Conservation (phyloP, 2,113 vertebrate species). For the Notechis scutatus region DNA sequence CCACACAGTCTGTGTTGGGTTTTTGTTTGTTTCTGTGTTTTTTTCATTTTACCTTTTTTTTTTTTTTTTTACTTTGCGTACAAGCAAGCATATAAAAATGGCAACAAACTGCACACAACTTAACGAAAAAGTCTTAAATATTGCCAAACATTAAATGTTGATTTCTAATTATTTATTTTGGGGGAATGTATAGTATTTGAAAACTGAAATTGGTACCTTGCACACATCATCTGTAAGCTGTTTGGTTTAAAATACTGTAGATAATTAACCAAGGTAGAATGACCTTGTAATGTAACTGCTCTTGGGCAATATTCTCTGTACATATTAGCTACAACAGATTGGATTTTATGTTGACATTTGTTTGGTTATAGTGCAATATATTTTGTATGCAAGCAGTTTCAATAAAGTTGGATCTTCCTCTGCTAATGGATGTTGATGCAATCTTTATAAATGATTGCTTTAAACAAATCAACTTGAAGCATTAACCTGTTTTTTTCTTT, state of each 20-base stretch:
- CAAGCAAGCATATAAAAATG: slow-evolving; percentile 77
- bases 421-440: slow-evolving; percentile 77
- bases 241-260: slow-evolving; percentile 89
- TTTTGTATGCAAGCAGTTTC: slow-evolving; percentile 99
- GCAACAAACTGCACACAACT: slow-evolving; percentile 78
- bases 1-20: slow-evolving; percentile 74
- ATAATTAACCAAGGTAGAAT: slow-evolving; percentile 96
- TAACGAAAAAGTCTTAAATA: slow-evolving; percentile 79
- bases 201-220: slow-evolving; percentile 85
- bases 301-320: slow-evolving; percentile 97
- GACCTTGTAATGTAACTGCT: slow-evolving; percentile 95
- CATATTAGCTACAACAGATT: slow-evolving; percentile 94
- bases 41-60: slow-evolving; percentile 68
- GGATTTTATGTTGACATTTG: slow-evolving; percentile 97
- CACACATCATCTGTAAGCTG: slow-evolving; percentile 86
- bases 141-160: slow-evolving; percentile 84
- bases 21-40: slow-evolving; percentile 70
- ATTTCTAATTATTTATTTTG: slow-evolving; percentile 89
- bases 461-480: slow-evolving; percentile 61
- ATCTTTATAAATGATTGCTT: slow-evolving; percentile 82
- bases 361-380: slow-evolving; percentile 99
- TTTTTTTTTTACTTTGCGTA: slow-evolving; percentile 74
- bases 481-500: slow-evolving; percentile 45
- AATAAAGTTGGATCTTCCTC: slow-evolving; percentile 99
- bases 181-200: slow-evolving; percentile 86